Evolutionary conservation across 2,888 invertebrate species (phyloP).

Genomic region (Epistrophe eligans): DNA sequence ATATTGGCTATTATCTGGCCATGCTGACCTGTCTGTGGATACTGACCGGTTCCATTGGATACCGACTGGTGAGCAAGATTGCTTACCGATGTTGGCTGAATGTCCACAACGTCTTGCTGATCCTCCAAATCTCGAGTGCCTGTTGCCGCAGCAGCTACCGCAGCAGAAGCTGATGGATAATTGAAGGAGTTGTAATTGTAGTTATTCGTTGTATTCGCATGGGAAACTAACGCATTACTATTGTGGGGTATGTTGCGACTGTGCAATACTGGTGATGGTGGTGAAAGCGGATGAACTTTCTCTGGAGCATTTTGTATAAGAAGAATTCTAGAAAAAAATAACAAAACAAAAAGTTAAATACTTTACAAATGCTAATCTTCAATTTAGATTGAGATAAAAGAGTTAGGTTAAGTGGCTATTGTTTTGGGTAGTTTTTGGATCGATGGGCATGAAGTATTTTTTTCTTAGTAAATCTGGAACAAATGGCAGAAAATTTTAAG

Average conservation of each 20-base stretch:
- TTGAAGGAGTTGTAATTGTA: conserved; percentile 72
- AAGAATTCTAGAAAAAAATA: conserved; percentile 88
- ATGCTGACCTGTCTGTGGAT: conserved; percentile 77
- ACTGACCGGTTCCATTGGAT: conserved; percentile 71
- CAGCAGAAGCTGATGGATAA: conserved; percentile 61
- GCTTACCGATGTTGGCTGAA: conserved; percentile 60
- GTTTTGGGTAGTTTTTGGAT: too few relatives aligned
- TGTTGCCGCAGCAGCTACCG: conserved; percentile 38
- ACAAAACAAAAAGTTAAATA: not conserved
- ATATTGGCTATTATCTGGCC: conserved; percentile 87
- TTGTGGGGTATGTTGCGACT: conserved; percentile 77
- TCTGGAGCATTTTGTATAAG: conserved; percentile 96
- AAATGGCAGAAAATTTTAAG: too few relatives aligned
- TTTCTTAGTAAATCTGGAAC: too few relatives aligned
- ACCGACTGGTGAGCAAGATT: conserved; percentile 64
- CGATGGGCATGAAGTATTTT: too few relatives aligned
- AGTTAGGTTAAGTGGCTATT: too few relatives aligned
- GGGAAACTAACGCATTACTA: conserved; percentile 75
- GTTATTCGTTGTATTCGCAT: conserved; percentile 73
- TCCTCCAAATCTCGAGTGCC: conserved; percentile 20
- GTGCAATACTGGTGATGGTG: conserved; percentile 86
- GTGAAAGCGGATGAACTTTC: conserved; percentile 87
- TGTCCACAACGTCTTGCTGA: conserved; percentile 60
- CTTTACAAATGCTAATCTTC: not conserved
- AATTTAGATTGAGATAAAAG: not conserved